phyloP scores from a whole-genome alignment of 2,888 invertebrate genomes.

The Isoperla grammatica region DNA sequence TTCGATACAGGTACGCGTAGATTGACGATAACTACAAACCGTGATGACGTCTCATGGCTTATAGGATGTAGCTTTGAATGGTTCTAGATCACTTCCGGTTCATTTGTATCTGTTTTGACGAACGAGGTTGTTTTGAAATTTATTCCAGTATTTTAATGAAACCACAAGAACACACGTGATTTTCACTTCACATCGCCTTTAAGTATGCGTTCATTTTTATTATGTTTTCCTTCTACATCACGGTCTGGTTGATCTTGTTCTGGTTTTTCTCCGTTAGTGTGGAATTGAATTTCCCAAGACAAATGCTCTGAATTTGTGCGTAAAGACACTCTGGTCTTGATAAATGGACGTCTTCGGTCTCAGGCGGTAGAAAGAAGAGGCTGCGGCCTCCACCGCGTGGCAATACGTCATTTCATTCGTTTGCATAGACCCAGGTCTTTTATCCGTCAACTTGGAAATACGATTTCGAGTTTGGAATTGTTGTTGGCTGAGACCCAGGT shows the following conservation, averaged over 20 bases:
- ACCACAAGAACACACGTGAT: too few species aligned
- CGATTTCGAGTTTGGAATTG: slow-evolving; percentile 14
- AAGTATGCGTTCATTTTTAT: too few species aligned
- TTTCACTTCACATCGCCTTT: too few species aligned
- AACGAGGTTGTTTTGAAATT: too few species aligned
- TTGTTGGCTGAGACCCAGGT: slow-evolving; percentile 17
- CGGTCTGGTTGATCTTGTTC: slow-evolving; percentile 5
- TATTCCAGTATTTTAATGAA: too few species aligned
- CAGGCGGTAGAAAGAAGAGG: background rate
- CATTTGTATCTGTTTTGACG: too few species aligned
- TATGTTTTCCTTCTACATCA: too few species aligned
- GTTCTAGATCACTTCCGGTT: too few species aligned
- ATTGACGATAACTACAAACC: too few species aligned
- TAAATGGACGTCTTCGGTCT: slow-evolving; percentile 5
- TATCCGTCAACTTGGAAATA: slow-evolving; percentile 12
- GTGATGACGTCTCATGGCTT: too few species aligned
- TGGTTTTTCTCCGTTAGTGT: slow-evolving; percentile 6
- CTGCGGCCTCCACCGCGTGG: background rate
- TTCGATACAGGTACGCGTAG: too few species aligned
- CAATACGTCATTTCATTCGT: slow-evolving; percentile 9
- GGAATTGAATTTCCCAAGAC: slow-evolving; percentile 16
- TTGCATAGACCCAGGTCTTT: background rate
- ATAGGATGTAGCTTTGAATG: too few species aligned
- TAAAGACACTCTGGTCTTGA: slow-evolving; percentile 13
- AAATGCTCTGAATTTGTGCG: slow-evolving; percentile 14